Conservation (phyloP, 2,797 vertebrate genomes). For the Sphenodon punctatus region DNA sequence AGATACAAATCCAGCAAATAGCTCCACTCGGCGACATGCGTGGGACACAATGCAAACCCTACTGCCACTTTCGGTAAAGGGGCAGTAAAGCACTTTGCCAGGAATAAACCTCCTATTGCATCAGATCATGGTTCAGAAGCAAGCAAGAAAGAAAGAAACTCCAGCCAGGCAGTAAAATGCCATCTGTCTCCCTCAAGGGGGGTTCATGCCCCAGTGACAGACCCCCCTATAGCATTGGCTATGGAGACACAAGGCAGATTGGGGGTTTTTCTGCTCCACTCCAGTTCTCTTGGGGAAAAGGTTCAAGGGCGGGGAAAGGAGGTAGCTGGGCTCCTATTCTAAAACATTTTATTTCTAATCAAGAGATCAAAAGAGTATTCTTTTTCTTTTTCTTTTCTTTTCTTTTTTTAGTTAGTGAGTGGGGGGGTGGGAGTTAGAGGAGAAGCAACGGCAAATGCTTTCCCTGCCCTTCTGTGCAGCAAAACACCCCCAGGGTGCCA, state of each 20-base stretch:
- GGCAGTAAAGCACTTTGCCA: too few species aligned
- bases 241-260: not conserved
- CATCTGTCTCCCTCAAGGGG: slow-evolving; percentile 58
- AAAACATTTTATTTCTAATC: rapidly evolving
- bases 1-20: rapidly evolving
- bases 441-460: too few species aligned
- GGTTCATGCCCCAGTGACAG: slow-evolving; percentile 51
- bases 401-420: not conserved
- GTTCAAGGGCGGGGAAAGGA: not conserved
- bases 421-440: not conserved
- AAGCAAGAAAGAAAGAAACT: not conserved
- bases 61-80: too few species aligned
- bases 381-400: not conserved
- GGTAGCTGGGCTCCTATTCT: not conserved
- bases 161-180: slow-evolving; percentile 66
- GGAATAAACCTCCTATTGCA: not conserved
- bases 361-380: not conserved
- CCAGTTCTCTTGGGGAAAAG: not conserved
- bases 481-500: rapidly evolving
- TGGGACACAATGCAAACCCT: not conserved
- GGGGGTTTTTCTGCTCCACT: not conserved
- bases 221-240: slow-evolving; percentile 7
- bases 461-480: rapidly evolving
- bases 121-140: slow-evolving; percentile 6
- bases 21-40: not conserved